Conservation (phyloP, 2,797 vertebrate species). For the Phyllotis vaccarum region DNA sequence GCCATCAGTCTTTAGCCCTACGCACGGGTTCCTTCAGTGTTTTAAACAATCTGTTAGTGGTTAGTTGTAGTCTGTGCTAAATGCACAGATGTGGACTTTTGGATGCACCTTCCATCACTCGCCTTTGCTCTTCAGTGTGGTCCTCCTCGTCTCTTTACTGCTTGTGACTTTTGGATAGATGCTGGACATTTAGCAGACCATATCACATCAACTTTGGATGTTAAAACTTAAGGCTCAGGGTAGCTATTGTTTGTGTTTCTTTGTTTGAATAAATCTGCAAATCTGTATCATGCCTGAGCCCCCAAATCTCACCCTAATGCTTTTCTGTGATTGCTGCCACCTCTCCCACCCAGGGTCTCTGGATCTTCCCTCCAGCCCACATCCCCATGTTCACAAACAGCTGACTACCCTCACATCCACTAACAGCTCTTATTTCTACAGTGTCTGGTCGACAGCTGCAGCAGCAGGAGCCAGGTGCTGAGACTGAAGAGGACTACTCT, state of each 20-base stretch:
- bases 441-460: slow-evolving; percentile 91
- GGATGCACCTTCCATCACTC: rapidly evolving
- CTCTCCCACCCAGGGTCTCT: neutral
- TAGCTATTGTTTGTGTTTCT: neutral
- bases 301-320: rapidly evolving
- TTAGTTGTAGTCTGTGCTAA: neutral
- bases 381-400: rapidly evolving
- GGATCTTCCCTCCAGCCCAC: neutral
- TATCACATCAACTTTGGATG: rapidly evolving
- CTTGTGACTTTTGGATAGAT: rapidly evolving
- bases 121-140: rapidly evolving
- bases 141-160: rapidly evolving
- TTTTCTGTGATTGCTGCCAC: rapidly evolving
- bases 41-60: neutral
- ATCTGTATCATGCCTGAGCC: rapidly evolving
- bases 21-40: neutral
- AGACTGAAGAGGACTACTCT: slow-evolving; percentile 89
- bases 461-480: slow-evolving; percentile 88
- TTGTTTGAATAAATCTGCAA: neutral
- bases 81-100: rapidly evolving
- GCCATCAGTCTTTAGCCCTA: neutral
- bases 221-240: no score
- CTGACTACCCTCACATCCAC: rapidly evolving
- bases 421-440: slow-evolving; percentile 78
- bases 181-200: rapidly evolving